A percentile compares a stretch with the other conserved stretches of the same genome.
Conservation (phyloP, 2,888 invertebrate genomes). For the Caenorhabditis macrosperma region DNA sequence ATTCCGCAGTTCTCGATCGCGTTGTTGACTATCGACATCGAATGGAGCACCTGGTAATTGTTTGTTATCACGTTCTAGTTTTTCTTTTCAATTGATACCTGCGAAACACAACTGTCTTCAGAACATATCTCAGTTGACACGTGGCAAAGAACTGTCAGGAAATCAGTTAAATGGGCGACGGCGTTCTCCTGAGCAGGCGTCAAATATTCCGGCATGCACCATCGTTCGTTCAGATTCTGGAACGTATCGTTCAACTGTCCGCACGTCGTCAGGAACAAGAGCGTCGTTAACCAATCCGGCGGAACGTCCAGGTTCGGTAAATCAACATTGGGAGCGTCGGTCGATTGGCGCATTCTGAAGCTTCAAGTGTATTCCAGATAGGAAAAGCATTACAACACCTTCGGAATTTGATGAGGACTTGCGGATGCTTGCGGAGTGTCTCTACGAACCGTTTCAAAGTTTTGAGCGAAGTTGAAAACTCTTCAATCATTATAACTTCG, state of each 20-base stretch:
- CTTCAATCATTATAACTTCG: slow-evolving; percentile 11
- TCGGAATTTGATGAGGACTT: slow-evolving; percentile 18
- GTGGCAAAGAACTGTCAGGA: slow-evolving; percentile 6
- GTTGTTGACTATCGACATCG: slow-evolving; percentile 27
- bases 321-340: background rate
- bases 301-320: slow-evolving; percentile 10
- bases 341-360: slow-evolving; percentile 20
- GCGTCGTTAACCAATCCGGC: slow-evolving; percentile 35
- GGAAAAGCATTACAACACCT: no score
- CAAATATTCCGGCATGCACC: slow-evolving; percentile 39
- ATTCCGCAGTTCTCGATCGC: slow-evolving; percentile 26
- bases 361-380: no score
- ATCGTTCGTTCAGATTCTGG: slow-evolving; percentile 4
- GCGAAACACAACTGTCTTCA: slow-evolving; percentile 28
- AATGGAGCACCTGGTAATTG: background rate
- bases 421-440: slow-evolving; percentile 13
- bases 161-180: slow-evolving; percentile 23
- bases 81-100: no score
- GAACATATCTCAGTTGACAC: slow-evolving; percentile 18
- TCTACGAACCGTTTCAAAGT: slow-evolving; percentile 9
- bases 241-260: background rate
- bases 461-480: background rate
- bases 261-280: slow-evolving; percentile 23
- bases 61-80: no score
- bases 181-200: slow-evolving; percentile 6